Conservation (phyloP, 23 tunicate genomes). For the Styela clava region DNA sequence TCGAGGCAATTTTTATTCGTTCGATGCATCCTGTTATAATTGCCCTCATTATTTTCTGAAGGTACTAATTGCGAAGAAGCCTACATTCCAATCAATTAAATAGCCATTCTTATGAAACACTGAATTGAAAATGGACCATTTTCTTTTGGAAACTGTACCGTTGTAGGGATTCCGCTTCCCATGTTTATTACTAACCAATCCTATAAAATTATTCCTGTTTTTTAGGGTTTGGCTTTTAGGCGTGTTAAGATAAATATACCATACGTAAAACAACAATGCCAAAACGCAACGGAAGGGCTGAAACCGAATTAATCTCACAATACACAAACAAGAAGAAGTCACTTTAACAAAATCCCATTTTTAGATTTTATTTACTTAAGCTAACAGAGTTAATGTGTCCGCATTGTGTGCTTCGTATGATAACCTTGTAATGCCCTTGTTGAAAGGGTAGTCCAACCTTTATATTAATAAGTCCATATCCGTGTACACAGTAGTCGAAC, state of each 20-base stretch:
- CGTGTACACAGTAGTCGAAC: background rate
- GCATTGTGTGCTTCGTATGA: background rate
- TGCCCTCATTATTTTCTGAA: background rate
- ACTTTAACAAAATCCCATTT: background rate
- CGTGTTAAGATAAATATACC: no score
- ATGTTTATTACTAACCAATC: no score
- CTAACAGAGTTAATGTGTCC: background rate
- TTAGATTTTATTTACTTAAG: no score
- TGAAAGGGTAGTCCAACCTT: background rate
- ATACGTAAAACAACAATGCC: no score
- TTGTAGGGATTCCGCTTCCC: no score
- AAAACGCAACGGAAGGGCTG: background rate
- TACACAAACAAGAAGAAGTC: background rate
- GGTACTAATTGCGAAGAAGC: background rate
- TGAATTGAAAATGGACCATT: no score
- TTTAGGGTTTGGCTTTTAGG: no score
- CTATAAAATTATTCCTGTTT: no score
- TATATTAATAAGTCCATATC: background rate
- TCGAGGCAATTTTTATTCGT: background rate
- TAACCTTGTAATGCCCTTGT: background rate
- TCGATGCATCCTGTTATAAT: background rate
- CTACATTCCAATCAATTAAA: background rate
- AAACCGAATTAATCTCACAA: background rate
- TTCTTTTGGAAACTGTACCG: no score
- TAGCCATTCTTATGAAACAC: no score